Percentiles rank a stretch among this genome's conserved stretches.
Conservation (phyloP, 2,113 vertebrate genomes). For the Potamarius usumacintae region DNA sequence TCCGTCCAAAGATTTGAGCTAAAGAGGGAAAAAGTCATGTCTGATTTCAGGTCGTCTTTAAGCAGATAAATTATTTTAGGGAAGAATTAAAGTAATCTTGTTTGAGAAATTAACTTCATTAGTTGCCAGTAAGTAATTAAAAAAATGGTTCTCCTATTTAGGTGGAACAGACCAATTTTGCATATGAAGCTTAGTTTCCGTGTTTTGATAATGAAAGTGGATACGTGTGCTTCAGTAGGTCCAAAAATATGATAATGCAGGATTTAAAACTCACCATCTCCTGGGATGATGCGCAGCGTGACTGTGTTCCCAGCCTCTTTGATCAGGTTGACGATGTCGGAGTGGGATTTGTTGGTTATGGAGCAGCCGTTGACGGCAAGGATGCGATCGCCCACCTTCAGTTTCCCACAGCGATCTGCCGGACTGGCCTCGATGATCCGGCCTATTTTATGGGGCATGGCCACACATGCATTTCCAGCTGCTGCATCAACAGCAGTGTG, state of each 20-base stretch:
- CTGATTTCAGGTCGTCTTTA: background rate
- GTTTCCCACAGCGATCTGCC: slow-evolving; percentile 96
- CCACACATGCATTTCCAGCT: slow-evolving; percentile 98
- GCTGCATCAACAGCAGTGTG: slow-evolving; percentile 66
- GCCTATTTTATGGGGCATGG: slow-evolving; percentile 99
- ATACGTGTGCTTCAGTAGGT: background rate
- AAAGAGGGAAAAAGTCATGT: background rate
- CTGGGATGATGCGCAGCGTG: slow-evolving; percentile 96
- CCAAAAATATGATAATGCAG: background rate
- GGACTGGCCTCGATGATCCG: slow-evolving; percentile 99
- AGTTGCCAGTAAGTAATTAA: background rate
- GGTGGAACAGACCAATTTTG: background rate
- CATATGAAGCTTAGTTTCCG: background rate
- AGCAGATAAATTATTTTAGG: background rate
- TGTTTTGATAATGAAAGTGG: background rate
- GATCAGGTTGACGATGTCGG: slow-evolving; percentile 99
- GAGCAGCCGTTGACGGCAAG: slow-evolving; percentile 94
- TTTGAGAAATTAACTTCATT: background rate
- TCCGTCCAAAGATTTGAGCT: background rate
- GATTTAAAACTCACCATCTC: slow-evolving; percentile 84
- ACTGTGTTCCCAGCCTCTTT: slow-evolving; percentile 98
- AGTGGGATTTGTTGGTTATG: slow-evolving; percentile 99
- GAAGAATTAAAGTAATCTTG: background rate
- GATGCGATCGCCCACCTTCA: slow-evolving; percentile 98
- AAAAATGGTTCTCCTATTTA: background rate